Conservation (phyloP, 2,113 vertebrate genomes). For the Chamaetylas fuelleborni region DNA sequence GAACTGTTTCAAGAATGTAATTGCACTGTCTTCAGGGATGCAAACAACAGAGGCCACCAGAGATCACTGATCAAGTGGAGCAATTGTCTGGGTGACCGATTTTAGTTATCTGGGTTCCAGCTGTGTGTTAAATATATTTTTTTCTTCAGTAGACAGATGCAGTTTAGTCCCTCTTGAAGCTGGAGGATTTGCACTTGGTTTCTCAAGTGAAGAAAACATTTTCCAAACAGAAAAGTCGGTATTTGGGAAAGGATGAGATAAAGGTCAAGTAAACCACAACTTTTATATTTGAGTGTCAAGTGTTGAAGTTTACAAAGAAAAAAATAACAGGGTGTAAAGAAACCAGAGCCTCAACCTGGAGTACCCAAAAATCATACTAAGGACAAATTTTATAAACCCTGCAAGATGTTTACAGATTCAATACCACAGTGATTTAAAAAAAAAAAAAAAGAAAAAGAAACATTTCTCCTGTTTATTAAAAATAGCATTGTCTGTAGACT, state of each 20-base stretch:
- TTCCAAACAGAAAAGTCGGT: not conserved
- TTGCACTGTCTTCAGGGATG: not conserved
- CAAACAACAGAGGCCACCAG: not conserved
- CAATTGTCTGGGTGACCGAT: not conserved
- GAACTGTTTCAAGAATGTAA: not conserved
- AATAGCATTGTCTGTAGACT: not conserved
- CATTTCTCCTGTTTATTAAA: not conserved
- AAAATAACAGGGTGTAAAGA: not conserved
- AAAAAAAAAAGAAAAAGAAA: not conserved
- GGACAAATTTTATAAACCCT: not conserved
- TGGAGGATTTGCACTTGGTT: not conserved
- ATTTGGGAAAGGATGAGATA: not conserved
- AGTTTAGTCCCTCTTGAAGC: not conserved
- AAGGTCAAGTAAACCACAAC: not conserved
- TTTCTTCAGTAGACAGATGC: not conserved
- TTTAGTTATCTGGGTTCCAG: slow-evolving; percentile 3
- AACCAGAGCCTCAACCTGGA: not conserved
- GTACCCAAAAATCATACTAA: not conserved
- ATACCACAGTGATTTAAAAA: not conserved
- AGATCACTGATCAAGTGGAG: not conserved
- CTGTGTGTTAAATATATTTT: not conserved
- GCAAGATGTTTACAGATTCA: not conserved
- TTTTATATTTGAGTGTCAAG: not conserved
- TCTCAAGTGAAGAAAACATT: slow-evolving; percentile 33
- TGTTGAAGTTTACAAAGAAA: not conserved